Evolutionary conservation across 2,113 vertebrate genomes (phyloP).

Genomic region (cattle (Bos taurus)): DNA sequence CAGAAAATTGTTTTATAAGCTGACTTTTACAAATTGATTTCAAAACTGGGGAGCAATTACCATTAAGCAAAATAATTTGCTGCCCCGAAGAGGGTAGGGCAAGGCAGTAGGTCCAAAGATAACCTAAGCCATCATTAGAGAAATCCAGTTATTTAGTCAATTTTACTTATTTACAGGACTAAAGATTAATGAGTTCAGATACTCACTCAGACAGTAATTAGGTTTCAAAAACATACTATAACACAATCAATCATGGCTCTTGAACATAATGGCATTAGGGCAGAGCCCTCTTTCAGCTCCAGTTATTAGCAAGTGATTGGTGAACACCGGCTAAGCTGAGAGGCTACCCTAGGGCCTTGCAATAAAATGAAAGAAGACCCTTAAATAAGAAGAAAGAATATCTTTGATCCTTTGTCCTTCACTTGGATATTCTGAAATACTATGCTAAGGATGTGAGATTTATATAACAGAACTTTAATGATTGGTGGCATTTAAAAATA

Average conservation of each 20-base stretch:
- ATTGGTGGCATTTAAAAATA: constrained; percentile 77
- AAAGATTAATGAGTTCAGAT: constrained; percentile 96
- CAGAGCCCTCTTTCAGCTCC: constrained; percentile 87
- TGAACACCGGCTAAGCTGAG: constrained; percentile 79
- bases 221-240: constrained; percentile 96
- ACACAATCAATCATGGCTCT: constrained; percentile 96
- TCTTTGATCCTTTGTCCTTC: constrained; percentile 81
- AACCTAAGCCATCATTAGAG: constrained; percentile 94
- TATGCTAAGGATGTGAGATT: constrained; percentile 72
- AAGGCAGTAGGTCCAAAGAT: constrained; percentile 91
- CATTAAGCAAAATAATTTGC: constrained; percentile 84
- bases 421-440: constrained; percentile 73
- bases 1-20: constrained; percentile 75
- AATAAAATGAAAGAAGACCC: constrained; percentile 80
- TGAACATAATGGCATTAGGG: constrained; percentile 86
- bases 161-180: constrained; percentile 96
- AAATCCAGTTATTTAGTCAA: constrained; percentile 99
- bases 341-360: constrained; percentile 77
- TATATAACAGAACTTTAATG: constrained; percentile 74
- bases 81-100: constrained; percentile 92
- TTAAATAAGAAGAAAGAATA: constrained; percentile 77
- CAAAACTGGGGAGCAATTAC: constrained; percentile 84
- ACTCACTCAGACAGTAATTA: constrained; percentile 94
- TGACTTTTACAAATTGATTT: constrained; percentile 80
- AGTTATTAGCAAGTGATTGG: constrained; percentile 87